A percentile compares a stretch with the other conserved stretches of the same genome.
Evolutionary conservation across 2,113 vertebrate species (phyloP).

Genomic region (Acanthisitta chloris): DNA sequence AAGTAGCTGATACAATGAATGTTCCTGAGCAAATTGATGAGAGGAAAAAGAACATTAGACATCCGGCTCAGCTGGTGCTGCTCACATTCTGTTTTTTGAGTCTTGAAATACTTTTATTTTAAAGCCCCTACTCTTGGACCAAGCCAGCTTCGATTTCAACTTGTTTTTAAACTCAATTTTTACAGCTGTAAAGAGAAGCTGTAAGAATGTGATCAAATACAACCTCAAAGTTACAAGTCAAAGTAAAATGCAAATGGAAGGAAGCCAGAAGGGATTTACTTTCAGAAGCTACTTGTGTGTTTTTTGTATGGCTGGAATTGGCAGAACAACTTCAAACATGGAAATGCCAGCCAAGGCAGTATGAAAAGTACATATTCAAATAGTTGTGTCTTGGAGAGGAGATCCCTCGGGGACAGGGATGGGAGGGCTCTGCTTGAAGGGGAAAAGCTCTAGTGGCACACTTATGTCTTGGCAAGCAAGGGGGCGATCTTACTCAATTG

Average conservation of each 20-base stretch:
- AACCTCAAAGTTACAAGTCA: background rate
- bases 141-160: background rate
- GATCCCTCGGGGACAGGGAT: background rate
- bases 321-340: background rate
- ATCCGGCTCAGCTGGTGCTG: background rate
- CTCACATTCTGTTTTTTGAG: background rate
- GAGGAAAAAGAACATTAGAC: background rate
- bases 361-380: background rate
- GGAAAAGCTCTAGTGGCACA: background rate
- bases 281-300: background rate
- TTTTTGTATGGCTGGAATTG: background rate
- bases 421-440: background rate
- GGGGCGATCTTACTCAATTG: background rate
- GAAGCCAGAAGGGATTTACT: background rate
- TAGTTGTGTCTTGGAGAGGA: background rate
- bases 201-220: background rate
- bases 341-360: background rate
- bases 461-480: background rate
- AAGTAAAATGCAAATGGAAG: background rate
- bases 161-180: background rate
- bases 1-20: background rate
- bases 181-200: background rate
- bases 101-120: background rate
- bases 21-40: background rate
- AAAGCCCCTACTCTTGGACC: background rate